Conservation (phyloP, 2,113 vertebrate species). For the Symphodus melops region DNA sequence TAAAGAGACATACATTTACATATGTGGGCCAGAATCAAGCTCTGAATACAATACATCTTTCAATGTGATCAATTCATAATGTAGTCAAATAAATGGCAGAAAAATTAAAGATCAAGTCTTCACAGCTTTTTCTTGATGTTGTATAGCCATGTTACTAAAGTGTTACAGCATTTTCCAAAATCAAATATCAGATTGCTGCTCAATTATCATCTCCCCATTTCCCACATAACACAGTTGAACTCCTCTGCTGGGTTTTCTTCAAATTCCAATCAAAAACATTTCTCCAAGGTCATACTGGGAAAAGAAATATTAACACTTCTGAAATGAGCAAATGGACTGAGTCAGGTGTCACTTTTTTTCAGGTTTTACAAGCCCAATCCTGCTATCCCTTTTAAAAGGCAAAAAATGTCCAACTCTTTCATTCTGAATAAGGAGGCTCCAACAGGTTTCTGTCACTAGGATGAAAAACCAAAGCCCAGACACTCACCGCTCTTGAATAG, state of each 20-base stretch:
- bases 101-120: no score
- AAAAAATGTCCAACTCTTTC: slow-evolving; percentile 60
- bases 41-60: no score
- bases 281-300: slow-evolving; percentile 2
- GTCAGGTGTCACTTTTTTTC: slow-evolving; percentile 45
- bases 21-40: no score
- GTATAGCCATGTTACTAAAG: not conserved
- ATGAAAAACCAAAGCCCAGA: slow-evolving; percentile 73
- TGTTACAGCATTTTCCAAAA: not conserved
- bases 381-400: slow-evolving; percentile 40
- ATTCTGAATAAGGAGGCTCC: slow-evolving; percentile 68
- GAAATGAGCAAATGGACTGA: slow-evolving; percentile 56
- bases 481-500: slow-evolving; percentile 63
- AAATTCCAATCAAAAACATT: slow-evolving; percentile 42
- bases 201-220: slow-evolving; percentile 26
- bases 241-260: not conserved
- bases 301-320: slow-evolving; percentile 42
- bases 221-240: slow-evolving; percentile 12
- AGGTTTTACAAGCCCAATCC: slow-evolving; percentile 34
- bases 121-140: no score
- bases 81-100: no score
- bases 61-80: no score
- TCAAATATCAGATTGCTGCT: slow-evolving; percentile 10
- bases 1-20: no score
- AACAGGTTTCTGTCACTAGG: slow-evolving; percentile 70